Base-by-base conservation (phyloP, 2,888 invertebrate genomes). In the Eristalis tenax region DNA sequence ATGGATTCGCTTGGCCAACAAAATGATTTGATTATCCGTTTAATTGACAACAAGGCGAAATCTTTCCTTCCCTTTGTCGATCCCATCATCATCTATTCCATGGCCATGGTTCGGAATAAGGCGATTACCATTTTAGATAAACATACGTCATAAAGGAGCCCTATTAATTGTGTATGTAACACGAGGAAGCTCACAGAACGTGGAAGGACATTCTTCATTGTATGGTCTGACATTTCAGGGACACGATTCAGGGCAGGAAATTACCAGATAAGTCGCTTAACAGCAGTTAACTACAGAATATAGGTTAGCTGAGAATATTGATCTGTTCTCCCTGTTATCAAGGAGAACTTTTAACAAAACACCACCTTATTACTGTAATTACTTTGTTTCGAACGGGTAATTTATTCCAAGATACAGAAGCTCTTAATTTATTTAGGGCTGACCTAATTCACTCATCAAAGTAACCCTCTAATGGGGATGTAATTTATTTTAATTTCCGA, bases 41-140 rank as follows among this genome's bases (percentile, higher is more conserved):
- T 79, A 79, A 79, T 79, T 71, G 78, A 66, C 71, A 79, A 79
- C 59, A 43, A 71, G 43, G 71, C 38, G 40, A 79, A 65, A 71
- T 71, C 57, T 18, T 43, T 65, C 59, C 22, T 50, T 50, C 50
- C 50, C 50, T 65, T 65, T 65, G 57, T 65, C 6, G 4, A 32
- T 32, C 4, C 5, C 28, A 32, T 64, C 43, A 38, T 57, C 63
- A 70, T 70, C 22, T 38, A 50, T 26, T 26, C 6, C 0, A n/a
- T n/a, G n/a, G 28, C 15, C 32, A 66, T 38, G 23, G 40, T 15
- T 63, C 40, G n/a, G 13, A 57, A 64, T 68, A 81, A 68, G 57
- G 71, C 63, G 71, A 85, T 81, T 69, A 73, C 68, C 64, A 40
- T 80, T 76, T 80, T 32, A 80, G 75, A 84, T 80, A 76, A 84